Percentiles rank a stretch among this genome's conserved stretches.
Evolutionary conservation across 2,888 invertebrate genomes (phyloP).

Genomic region (Synanthedon vespiformis): DNA sequence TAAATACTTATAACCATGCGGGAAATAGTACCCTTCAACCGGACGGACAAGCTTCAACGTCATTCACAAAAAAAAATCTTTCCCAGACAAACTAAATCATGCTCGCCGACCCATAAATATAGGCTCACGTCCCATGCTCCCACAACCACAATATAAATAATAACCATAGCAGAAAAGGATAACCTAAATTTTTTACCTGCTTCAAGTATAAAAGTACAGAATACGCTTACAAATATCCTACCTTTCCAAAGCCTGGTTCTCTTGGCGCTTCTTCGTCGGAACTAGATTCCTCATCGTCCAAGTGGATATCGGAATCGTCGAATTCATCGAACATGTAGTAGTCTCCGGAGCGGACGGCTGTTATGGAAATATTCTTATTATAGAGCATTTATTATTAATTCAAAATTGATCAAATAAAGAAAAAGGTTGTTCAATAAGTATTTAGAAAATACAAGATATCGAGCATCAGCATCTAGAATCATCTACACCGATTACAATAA

Average conservation of each 20-base stretch:
- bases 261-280: slow-evolving; percentile 66
- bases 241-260: slow-evolving; percentile 69
- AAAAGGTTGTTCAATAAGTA: not conserved
- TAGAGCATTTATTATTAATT: not conserved
- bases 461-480: no score
- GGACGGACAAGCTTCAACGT: not conserved
- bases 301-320: slow-evolving; percentile 82
- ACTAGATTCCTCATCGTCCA: slow-evolving; percentile 72
- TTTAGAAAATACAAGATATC: no score
- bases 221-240: slow-evolving; percentile 17
- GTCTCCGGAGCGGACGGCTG: slow-evolving; percentile 97
- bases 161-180: not conserved
- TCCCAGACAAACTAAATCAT: not conserved
- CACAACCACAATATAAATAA: not conserved
- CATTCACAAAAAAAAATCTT: not conserved
- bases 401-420: not conserved
- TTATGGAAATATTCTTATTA: slow-evolving; percentile 11
- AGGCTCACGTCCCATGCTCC: not conserved
- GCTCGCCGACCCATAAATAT: not conserved
- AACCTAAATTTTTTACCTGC: not conserved
- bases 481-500: no score
- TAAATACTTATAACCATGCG: not conserved
- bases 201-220: not conserved
- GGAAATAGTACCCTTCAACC: not conserved
- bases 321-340: slow-evolving; percentile 99